Percentiles rank a stretch among this genome's conserved stretches.
Evolutionary conservation across 2,113 vertebrate species (phyloP).

Genomic region (Campylomormyrus tamandua): DNA sequence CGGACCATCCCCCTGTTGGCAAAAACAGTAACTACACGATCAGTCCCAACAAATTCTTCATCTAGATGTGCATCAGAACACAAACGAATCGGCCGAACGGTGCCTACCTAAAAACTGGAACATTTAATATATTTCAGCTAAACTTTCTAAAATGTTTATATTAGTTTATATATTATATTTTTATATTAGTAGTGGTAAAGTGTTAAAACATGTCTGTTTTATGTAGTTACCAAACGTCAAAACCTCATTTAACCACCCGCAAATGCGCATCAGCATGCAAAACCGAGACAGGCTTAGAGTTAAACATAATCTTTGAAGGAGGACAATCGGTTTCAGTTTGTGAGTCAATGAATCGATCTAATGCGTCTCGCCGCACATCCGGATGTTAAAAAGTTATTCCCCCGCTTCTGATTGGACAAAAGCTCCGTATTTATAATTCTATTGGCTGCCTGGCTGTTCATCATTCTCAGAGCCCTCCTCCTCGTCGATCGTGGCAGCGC

Average conservation of each 20-base stretch:
- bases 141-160: neutral
- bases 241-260: neutral
- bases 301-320: neutral
- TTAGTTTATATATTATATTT: neutral
- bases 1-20: neutral
- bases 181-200: neutral
- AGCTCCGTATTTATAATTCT: neutral
- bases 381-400: neutral
- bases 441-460: neutral
- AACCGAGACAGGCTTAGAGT: neutral
- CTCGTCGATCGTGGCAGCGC: slow-evolving; percentile 17
- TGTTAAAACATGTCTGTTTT: neutral
- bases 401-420: slow-evolving; percentile 2
- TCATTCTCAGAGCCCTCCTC: neutral
- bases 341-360: neutral
- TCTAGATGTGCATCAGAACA: neutral
- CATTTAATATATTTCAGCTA: neutral
- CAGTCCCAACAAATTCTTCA: neutral
- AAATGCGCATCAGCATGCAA: neutral
- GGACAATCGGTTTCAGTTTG: neutral
- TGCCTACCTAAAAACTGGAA: neutral
- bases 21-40: neutral
- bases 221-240: neutral
- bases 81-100: neutral
- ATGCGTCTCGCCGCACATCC: neutral